A percentile compares a stretch with the other conserved stretches of the same genome.
Conservation (phyloP, 1,140 invertebrate species). For the Ectropis grisescens region DNA sequence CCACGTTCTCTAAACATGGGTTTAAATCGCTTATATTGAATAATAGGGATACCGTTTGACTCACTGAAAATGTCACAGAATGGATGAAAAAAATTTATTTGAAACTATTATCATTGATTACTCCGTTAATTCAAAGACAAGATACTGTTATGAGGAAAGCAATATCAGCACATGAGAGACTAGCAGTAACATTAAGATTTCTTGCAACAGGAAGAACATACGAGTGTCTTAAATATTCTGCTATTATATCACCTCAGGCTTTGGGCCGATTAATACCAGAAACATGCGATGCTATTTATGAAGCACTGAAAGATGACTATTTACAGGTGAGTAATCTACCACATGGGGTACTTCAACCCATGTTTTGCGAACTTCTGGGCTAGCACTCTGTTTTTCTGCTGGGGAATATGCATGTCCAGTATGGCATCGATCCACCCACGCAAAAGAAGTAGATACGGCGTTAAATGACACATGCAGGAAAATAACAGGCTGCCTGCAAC, state of each 20-base stretch:
- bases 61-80: constrained; percentile 8
- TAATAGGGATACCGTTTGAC: constrained; percentile 8
- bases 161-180: constrained; percentile 22
- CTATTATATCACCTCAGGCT: constrained; percentile 43
- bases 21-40: constrained; percentile 7
- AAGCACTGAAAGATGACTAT: constrained; percentile 15
- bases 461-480: no score
- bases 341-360: no score
- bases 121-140: constrained; percentile 23
- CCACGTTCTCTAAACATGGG: constrained; percentile 2
- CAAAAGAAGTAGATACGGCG: no score
- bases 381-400: no score
- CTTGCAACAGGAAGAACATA: constrained; percentile 18
- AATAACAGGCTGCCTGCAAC: no score
- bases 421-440: no score
- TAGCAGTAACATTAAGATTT: constrained; percentile 22
- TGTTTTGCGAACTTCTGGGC: no score
- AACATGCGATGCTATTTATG: constrained; percentile 26
- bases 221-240: constrained; percentile 34
- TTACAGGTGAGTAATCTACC: constrained; percentile 10
- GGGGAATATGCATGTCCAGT: no score
- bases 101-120: constrained; percentile 13
- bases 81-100: not conserved
- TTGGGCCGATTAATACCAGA: constrained; percentile 36
- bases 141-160: constrained; percentile 25